A percentile compares a stretch with the other conserved stretches of the same genome.
Conservation (phyloP, 2,797 vertebrate species). For the Anguilla megastoma region DNA sequence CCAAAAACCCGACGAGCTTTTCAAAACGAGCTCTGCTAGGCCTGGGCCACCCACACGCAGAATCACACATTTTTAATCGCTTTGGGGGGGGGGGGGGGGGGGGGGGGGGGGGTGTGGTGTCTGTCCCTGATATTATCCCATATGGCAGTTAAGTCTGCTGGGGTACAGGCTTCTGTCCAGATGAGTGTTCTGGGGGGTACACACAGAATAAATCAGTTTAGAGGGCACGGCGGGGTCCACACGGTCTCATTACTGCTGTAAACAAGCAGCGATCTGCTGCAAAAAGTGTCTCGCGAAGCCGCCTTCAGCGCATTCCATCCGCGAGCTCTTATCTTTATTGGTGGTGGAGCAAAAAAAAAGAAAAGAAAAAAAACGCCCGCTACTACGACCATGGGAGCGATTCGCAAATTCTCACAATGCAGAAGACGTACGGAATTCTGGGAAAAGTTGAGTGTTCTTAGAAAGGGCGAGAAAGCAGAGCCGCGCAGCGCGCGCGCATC, state of each 20-base stretch:
- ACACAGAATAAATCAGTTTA: constrained; percentile 35
- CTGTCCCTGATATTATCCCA: background rate
- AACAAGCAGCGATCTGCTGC: constrained; percentile 42
- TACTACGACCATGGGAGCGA: constrained; percentile 43
- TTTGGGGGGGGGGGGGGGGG: background rate
- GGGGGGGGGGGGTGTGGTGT: background rate
- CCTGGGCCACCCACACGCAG: background rate
- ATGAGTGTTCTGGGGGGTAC: constrained; percentile 8
- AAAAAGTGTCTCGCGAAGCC: constrained; percentile 25
- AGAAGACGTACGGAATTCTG: background rate
- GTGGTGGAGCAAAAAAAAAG: constrained; percentile 11
- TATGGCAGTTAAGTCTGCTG: constrained; percentile 15
- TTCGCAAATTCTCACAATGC: constrained; percentile 1
- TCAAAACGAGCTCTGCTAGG: background rate
- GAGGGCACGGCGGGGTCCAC: background rate
- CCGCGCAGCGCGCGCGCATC: background rate
- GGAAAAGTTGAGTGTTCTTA: background rate
- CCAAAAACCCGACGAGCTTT: background rate
- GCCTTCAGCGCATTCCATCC: constrained; percentile 33
- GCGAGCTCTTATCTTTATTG: constrained; percentile 35
- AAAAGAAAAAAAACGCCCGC: background rate
- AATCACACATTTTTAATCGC: background rate
- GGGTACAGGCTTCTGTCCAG: constrained; percentile 41
- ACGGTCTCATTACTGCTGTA: constrained; percentile 36
- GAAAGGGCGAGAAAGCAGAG: background rate